Conservation (phyloP, 2,113 vertebrate species). For the Labrus mixtus region DNA sequence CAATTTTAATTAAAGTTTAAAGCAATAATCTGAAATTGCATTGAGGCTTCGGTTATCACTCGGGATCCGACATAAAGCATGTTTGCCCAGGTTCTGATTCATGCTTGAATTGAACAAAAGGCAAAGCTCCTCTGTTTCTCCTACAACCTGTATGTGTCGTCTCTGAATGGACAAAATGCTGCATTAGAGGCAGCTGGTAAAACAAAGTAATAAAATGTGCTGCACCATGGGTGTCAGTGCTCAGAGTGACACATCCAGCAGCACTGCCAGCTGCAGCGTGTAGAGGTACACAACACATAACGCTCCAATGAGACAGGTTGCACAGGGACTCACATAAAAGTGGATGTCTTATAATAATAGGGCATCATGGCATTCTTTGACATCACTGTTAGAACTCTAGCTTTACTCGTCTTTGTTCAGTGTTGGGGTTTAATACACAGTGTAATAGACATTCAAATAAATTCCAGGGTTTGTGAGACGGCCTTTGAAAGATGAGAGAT, state of each 20-base stretch:
- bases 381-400: background rate
- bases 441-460: background rate
- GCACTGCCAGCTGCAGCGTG: conserved; percentile 6
- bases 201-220: conserved; percentile 11
- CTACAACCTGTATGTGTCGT: background rate
- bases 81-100: conserved; percentile 8
- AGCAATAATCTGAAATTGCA: conserved; percentile 17
- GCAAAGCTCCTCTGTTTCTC: background rate
- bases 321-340: background rate
- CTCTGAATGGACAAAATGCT: background rate
- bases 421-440: background rate
- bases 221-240: background rate
- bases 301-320: background rate
- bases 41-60: conserved; percentile 15
- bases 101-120: conserved; percentile 6
- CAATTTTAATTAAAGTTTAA: conserved; percentile 50
- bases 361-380: too few species aligned
- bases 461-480: background rate
- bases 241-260: conserved; percentile 10
- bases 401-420: too few species aligned
- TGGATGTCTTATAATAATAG: background rate
- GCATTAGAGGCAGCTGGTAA: conserved; percentile 22
- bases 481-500: background rate
- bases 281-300: background rate
- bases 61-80: conserved; percentile 2